phyloP scores from a whole-genome alignment of 2,888 invertebrate genomes.

The Ennomos fuscantarius region DNA sequence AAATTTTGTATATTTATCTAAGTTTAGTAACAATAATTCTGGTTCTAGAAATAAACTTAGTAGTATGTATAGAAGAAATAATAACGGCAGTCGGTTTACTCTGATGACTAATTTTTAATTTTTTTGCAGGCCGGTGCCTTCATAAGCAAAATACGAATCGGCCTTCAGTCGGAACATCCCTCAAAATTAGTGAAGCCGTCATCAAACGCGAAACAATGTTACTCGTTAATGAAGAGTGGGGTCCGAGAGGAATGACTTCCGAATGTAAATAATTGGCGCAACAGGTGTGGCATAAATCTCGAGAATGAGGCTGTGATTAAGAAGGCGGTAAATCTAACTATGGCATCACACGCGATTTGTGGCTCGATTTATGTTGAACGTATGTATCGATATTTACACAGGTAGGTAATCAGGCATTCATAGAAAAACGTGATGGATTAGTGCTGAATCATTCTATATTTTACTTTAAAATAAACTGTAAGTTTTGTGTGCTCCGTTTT shows the following conservation, averaged over 20 bases:
- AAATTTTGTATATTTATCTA: no score
- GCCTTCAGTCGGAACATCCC: constrained; percentile 12
- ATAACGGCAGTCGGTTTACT: no score
- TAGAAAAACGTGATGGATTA: no score
- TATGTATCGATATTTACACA: constrained; percentile 48
- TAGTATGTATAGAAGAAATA: no score
- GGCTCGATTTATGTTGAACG: constrained; percentile 53
- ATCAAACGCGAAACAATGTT: constrained; percentile 39
- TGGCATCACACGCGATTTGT: constrained; percentile 66
- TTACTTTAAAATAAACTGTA: no score
- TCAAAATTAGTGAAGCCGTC: constrained; percentile 20
- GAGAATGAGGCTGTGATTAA: constrained; percentile 76
- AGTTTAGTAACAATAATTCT: no score
- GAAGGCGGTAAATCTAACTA: constrained; percentile 73
- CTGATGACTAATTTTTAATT: no score
- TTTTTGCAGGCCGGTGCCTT: background rate
- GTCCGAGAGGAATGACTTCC: constrained; percentile 65
- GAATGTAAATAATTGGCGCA: constrained; percentile 80
- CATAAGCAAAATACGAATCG: constrained; percentile 18
- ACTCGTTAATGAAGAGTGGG: constrained; percentile 37
- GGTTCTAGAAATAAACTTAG: no score
- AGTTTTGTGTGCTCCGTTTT: no score
- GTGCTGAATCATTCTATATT: no score
- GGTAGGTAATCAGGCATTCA: no score
- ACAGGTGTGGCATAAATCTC: constrained; percentile 80